Conservation (phyloP, 2,888 invertebrate genomes). For the Euspilapteryx auroguttella region DNA sequence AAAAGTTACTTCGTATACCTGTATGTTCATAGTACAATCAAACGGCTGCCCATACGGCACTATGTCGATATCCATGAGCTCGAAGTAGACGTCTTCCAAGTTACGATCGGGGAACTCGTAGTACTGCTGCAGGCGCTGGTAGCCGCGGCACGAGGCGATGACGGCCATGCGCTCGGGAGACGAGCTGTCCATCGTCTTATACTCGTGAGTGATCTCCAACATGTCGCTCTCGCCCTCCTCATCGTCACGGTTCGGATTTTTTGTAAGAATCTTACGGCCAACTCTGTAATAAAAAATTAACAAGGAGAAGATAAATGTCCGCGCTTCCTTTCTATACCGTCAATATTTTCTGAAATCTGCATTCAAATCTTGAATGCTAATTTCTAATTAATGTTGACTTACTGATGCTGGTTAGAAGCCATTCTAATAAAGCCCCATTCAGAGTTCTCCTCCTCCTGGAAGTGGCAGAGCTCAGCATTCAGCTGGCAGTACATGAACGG, state of each 20-base stretch:
- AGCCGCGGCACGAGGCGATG: conserved; percentile 67
- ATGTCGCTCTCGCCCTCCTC: conserved; percentile 67
- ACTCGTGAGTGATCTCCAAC: conserved; percentile 66
- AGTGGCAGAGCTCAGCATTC: conserved; percentile 75
- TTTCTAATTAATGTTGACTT: too few species aligned
- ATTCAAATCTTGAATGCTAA: too few species aligned
- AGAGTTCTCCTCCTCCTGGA: conserved; percentile 68
- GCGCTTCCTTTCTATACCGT: too few species aligned
- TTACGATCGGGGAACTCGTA: conserved; percentile 63
- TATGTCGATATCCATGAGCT: conserved; percentile 66
- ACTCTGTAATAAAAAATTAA: conserved; percentile 53
- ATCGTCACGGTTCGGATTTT: conserved; percentile 63
- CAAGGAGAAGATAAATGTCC: too few species aligned
- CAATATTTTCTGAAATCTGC: too few species aligned
- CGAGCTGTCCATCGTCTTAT: conserved; percentile 66
- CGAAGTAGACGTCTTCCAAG: conserved; percentile 66
- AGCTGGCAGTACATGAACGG: conserved; percentile 77
- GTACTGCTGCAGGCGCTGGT: conserved; percentile 62
- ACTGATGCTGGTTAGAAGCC: conserved; percentile 69
- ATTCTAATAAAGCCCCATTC: conserved; percentile 70
- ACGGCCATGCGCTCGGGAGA: conserved; percentile 68
- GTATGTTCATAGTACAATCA: conserved; percentile 66
- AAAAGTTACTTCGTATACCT: too few species aligned
- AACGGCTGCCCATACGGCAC: conserved; percentile 69
- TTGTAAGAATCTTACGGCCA: conserved; percentile 69